Percentiles rank a stretch among this genome's conserved stretches.
Evolutionary conservation across 2,797 vertebrate species (phyloP).

Genomic region (Siniperca scherzeri): DNA sequence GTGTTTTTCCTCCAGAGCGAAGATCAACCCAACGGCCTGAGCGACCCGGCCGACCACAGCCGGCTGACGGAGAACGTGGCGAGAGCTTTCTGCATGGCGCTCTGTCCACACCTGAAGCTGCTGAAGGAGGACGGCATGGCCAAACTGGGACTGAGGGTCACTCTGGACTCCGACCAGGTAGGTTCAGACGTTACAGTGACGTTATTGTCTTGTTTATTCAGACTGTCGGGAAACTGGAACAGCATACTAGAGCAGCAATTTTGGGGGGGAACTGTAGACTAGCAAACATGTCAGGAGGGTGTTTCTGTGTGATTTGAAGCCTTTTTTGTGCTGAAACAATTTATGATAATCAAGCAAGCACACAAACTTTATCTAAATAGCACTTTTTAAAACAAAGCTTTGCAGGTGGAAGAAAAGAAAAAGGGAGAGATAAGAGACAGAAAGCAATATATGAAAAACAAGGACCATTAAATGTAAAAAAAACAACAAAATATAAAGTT

Average conservation of each 20-base stretch:
- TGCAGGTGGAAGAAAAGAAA: neutral
- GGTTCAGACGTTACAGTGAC: no score
- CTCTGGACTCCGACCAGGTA: constrained; percentile 96
- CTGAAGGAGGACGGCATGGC: constrained; percentile 99
- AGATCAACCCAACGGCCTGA: constrained; percentile 91
- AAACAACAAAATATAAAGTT: neutral
- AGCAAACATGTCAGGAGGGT: neutral
- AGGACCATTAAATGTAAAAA: neutral
- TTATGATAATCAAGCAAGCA: neutral
- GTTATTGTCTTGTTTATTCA: neutral
- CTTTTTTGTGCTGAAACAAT: neutral
- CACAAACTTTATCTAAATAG: no score
- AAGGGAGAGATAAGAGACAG: neutral
- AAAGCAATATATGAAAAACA: no score
- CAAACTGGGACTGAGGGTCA: constrained; percentile 95
- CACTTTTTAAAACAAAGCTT: neutral
- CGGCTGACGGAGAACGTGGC: constrained; percentile 96
- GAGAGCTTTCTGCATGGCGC: constrained; percentile 94
- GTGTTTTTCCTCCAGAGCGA: constrained; percentile 97
- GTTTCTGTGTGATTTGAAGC: neutral
- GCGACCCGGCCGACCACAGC: constrained; percentile 98
- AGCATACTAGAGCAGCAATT: neutral
- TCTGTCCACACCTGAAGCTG: constrained; percentile 96
- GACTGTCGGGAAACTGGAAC: neutral
- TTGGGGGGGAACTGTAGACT: neutral